Conservation (phyloP, 2,113 vertebrate genomes). For the Corapipo altera region DNA sequence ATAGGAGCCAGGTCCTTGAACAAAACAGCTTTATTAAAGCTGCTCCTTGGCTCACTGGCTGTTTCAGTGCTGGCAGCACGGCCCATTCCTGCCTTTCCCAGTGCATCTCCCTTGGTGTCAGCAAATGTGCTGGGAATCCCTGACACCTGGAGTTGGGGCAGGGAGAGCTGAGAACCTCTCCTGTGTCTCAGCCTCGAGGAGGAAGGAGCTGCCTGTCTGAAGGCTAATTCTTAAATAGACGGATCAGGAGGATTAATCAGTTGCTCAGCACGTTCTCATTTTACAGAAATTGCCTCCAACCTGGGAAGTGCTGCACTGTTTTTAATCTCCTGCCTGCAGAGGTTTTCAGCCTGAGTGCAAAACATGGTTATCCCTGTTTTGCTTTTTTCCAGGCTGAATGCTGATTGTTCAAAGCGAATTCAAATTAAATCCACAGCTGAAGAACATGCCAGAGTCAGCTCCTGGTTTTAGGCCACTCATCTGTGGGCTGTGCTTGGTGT, state of each 20-base stretch:
- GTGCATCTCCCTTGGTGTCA: not conserved
- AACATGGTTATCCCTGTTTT: not conserved
- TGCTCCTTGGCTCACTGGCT: not conserved
- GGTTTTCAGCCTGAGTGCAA: not conserved
- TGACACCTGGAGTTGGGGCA: not conserved
- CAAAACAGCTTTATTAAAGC: not conserved
- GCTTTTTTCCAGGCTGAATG: not conserved
- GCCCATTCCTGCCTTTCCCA: not conserved
- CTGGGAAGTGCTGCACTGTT: not conserved
- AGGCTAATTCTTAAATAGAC: not conserved
- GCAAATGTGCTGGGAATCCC: not conserved
- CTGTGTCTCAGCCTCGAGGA: fast-evolving
- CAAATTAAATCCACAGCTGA: not conserved
- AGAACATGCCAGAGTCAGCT: not conserved
- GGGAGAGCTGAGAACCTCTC: not conserved
- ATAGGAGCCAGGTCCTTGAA: not conserved
- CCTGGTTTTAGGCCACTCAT: not conserved
- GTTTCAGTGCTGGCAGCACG: not conserved
- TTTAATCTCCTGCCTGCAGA: not conserved
- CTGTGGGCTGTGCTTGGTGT: not conserved
- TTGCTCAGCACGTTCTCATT: not conserved
- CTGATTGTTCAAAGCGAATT: not conserved
- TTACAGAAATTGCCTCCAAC: not conserved
- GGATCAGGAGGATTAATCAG: constrained; percentile 12
- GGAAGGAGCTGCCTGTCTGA: not conserved